Evolutionary conservation across 1,140 invertebrate genomes (phyloP), one percentile per base, ranked within the genome.

Genomic region (Goniozus legneri): DNA sequence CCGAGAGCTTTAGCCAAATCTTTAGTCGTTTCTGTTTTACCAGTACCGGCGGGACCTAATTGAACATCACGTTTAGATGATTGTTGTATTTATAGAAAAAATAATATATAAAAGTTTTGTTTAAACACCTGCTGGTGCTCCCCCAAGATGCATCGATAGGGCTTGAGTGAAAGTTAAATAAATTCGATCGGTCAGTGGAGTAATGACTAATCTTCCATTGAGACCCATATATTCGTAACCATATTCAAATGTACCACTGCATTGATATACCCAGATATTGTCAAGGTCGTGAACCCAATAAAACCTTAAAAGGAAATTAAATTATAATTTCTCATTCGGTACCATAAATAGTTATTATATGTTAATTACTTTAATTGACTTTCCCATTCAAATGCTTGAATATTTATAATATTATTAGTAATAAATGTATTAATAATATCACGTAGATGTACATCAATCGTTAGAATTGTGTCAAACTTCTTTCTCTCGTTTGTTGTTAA

Each of bases 141-240:
- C 88, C 15, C 91, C 91, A 32, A 95, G 73, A 46, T 91, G 83
- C 87, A 95, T 91, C 1, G 88, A 87, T 12, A 95, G 74, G 0
- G 91, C 91, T 73, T 94, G 92, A 0, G 92, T 95, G 8, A 95
- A 86, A 0, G 92, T 94, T 4, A 95, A 77, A 69, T 94, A 95
- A 55, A 95, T 93, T 48, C 92, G 79, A 69, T 95, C 93, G 2
- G 92, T 95, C 2, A 95, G 72, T 3, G 92, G 91, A 1, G 92
- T 95, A 13, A 95, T 89, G 2, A 96, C 91, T 32, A 95, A 75
- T 47, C 91, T 80, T 2, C 89, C 91, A 73, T 93, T 94, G 1
- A 95, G 74, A 0, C 93, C 93, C 91, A 95, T 94, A 62, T 95
- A 95, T 66, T 95, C 92, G 61, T 94, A 95, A 12, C 92, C 92